These are phyloP conservation scores for Geotrupes spiniger DNA, from an alignment of 2,888 invertebrate species.

Conservation along the genomic window DNA sequence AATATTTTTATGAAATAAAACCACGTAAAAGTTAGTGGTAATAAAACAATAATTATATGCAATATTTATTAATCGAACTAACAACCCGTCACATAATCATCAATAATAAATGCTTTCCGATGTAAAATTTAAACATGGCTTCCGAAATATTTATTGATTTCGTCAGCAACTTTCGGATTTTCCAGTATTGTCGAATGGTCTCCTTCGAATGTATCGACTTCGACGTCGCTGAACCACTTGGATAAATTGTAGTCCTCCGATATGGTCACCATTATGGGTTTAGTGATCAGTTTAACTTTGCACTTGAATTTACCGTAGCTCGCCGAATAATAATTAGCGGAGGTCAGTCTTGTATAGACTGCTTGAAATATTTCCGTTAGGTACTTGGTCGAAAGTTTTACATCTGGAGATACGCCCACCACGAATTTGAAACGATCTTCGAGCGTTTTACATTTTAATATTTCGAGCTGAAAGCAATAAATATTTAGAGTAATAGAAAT, in stretches of 20 bases:
- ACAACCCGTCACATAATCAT: too few relatives aligned
- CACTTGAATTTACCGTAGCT: slow-evolving; percentile 49
- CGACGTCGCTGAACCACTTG: slow-evolving; percentile 56
- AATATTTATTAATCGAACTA: too few relatives aligned
- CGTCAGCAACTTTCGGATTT: slow-evolving; percentile 56
- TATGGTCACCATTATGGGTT: too few relatives aligned
- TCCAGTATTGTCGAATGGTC: slow-evolving; percentile 70
- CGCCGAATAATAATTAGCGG: slow-evolving; percentile 53
- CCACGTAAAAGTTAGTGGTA: too few relatives aligned
- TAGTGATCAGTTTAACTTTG: slow-evolving; percentile 59
- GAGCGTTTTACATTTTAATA: slow-evolving; percentile 4
- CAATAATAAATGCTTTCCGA: too few relatives aligned
- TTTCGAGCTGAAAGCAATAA: too few relatives aligned
- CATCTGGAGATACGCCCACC: too few relatives aligned
- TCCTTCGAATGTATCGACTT: slow-evolving; percentile 64
- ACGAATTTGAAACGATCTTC: slow-evolving; percentile 10
- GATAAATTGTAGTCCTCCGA: slow-evolving; percentile 67
- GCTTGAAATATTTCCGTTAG: slow-evolving; percentile 46
- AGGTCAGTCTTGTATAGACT: slow-evolving; percentile 57
- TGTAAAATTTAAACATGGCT: too few relatives aligned
- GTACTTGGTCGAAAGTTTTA: background rate
- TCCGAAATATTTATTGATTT: too few relatives aligned
- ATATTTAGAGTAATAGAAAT: too few relatives aligned
- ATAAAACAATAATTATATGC: too few relatives aligned
- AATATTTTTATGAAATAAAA: too few relatives aligned